Percentiles rank a stretch among this genome's conserved stretches.
These are phyloP conservation scores for Sarcoramphus papa DNA, from an alignment of 2,797 vertebrate genomes.

Conservation along the genomic window DNA sequence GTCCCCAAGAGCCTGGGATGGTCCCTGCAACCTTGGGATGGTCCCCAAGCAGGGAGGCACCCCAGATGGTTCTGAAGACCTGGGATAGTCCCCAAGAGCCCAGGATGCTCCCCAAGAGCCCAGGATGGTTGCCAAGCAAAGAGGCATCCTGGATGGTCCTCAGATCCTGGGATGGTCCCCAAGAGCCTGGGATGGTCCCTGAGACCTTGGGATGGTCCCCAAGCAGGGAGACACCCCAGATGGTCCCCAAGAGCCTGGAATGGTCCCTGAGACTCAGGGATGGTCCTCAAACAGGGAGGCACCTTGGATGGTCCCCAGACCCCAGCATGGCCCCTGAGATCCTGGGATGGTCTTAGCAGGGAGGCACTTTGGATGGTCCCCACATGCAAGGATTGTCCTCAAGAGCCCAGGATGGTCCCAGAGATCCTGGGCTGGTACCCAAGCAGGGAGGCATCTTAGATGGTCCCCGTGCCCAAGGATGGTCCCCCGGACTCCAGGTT, in stretches of 20 bases:
- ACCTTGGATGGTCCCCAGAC: accelerated
- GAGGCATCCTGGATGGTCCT: no score
- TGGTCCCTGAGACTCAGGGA: neutral
- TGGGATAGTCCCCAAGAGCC: neutral
- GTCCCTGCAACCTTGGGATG: neutral
- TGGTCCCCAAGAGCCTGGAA: no score
- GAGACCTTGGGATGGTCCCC: neutral
- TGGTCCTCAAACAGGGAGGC: neutral
- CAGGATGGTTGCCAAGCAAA: no score
- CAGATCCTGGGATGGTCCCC: neutral
- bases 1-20: no score
- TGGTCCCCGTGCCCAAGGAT: neutral
- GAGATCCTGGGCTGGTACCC: neutral
- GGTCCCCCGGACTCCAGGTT: no score
- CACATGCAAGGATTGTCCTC: no score
- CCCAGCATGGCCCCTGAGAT: no score
- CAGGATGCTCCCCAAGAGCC: no score
- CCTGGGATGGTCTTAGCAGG: neutral
- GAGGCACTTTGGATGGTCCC: no score
- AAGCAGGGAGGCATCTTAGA: neutral
- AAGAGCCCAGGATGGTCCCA: no score
- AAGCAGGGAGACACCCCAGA: neutral
- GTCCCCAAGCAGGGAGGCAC: neutral
- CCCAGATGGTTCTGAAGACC: no score
- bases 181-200: neutral